A percentile compares a stretch with the other conserved stretches of the same genome.
Evolutionary conservation across 2,797 vertebrate genomes (phyloP).

Genomic region (Tangara arthus): DNA sequence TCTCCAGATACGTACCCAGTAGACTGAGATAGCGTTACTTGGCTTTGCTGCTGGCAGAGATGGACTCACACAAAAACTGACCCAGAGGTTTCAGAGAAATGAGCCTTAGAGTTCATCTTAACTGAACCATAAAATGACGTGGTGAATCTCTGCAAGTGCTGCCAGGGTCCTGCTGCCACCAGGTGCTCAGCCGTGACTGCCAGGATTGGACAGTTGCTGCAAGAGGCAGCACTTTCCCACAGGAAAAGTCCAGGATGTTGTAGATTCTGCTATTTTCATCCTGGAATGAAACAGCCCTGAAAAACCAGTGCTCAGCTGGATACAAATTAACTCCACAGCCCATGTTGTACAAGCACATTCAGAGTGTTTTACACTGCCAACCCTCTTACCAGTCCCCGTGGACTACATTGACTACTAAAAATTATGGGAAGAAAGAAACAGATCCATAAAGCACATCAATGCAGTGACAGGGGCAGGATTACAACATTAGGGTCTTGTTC

Average conservation of each 20-base stretch:
- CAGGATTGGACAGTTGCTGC: neutral
- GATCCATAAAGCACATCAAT: neutral
- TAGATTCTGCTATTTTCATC: neutral
- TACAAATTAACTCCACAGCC: neutral
- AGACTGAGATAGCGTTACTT: neutral
- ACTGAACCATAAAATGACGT: neutral
- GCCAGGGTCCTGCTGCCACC: neutral
- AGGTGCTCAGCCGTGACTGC: fast-evolving
- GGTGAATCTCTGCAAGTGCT: neutral
- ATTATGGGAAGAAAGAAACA: neutral
- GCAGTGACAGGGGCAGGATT: neutral
- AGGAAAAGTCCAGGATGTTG: neutral
- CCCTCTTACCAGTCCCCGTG: fast-evolving
- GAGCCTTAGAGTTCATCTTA: neutral
- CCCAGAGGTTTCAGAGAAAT: neutral
- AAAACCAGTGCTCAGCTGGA: neutral
- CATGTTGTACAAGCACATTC: neutral
- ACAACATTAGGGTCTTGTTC: neutral
- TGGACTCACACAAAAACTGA: neutral
- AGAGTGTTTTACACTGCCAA: neutral
- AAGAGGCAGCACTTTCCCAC: neutral
- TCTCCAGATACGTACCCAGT: neutral
- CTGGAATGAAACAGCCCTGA: neutral
- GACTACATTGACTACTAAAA: neutral
- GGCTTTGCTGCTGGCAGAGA: neutral